phyloP scores from a whole-genome alignment of 2,888 invertebrate genomes.

The Abrostola triplasia region DNA sequence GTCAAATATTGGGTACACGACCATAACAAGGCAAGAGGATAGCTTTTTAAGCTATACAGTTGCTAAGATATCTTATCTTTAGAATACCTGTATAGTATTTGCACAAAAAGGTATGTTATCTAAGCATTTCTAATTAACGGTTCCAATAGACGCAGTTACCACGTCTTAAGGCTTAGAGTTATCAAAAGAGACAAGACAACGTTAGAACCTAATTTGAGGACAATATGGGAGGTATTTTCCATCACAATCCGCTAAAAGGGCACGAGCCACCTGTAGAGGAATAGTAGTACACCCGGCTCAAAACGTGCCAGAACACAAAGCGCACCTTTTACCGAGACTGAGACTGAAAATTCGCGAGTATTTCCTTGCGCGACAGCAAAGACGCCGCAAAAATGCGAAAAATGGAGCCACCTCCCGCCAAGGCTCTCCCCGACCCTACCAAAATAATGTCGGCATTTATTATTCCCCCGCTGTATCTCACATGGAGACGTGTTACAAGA shows the following conservation, averaged over 20 bases:
- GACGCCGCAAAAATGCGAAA: slow-evolving; percentile 76
- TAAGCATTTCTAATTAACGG: too few relatives aligned
- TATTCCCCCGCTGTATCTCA: slow-evolving; percentile 59
- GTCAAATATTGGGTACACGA: slow-evolving; percentile 28
- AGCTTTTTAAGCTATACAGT: slow-evolving; percentile 1
- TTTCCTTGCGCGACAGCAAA: slow-evolving; percentile 70
- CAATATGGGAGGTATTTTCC: slow-evolving; percentile 29
- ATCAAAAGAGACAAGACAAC: not conserved
- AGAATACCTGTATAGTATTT: too few relatives aligned
- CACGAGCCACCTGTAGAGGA: slow-evolving; percentile 72
- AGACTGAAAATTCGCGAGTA: slow-evolving; percentile 71
- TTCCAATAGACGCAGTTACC: too few relatives aligned
- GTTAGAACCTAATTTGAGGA: slow-evolving; percentile 10
- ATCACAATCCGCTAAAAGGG: slow-evolving; percentile 53
- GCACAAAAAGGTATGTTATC: too few relatives aligned
- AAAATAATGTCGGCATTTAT: slow-evolving; percentile 66
- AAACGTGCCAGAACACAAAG: slow-evolving; percentile 70
- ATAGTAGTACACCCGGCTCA: slow-evolving; percentile 66
- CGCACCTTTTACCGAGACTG: slow-evolving; percentile 70
- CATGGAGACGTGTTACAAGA: slow-evolving; percentile 54
- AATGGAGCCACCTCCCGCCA: slow-evolving; percentile 61
- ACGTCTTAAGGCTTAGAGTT: too few relatives aligned
- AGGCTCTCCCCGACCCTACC: slow-evolving; percentile 52
- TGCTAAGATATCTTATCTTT: not conserved
- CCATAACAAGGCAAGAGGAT: slow-evolving; percentile 26